Percentiles rank a stretch among this genome's conserved stretches.
Evolutionary conservation across 1,140 invertebrate genomes (phyloP).

Genomic region (Aphelenchoides fujianensis): DNA sequence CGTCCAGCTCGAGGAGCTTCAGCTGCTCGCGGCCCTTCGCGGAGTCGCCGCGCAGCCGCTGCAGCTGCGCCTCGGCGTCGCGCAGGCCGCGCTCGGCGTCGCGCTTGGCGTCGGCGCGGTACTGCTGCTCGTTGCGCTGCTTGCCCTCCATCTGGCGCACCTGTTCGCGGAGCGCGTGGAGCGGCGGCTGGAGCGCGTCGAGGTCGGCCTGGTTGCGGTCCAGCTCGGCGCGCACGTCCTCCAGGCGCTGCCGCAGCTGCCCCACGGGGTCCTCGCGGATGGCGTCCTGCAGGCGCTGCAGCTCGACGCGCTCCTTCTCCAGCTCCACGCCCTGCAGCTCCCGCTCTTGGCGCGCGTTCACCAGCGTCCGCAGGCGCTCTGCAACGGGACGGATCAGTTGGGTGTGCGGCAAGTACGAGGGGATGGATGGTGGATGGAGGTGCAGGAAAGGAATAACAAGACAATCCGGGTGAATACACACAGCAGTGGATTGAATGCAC

Average conservation of each 20-base stretch:
- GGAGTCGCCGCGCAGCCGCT: not conserved
- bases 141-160: not conserved
- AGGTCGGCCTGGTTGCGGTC: not conserved
- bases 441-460: no score
- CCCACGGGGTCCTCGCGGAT: not conserved
- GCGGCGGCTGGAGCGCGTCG: not conserved
- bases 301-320: not conserved
- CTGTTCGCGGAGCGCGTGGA: not conserved
- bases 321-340: not conserved
- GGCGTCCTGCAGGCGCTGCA: not conserved
- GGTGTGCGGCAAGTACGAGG: no score
- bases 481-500: not conserved
- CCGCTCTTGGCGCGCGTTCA: not conserved
- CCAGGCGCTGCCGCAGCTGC: not conserved
- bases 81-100: not conserved
- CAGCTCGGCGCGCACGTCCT: not conserved
- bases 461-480: not conserved
- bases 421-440: no score
- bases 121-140: slow-evolving; percentile 1
- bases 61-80: not conserved
- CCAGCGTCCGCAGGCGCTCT: not conserved
- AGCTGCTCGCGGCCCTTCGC: not conserved
- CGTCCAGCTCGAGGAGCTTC: not conserved
- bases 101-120: not conserved
- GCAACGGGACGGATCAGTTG: not conserved